These are phyloP conservation scores for Tetramorium bicarinatum DNA, from an alignment of 2,888 invertebrate genomes.

Conservation along the genomic window DNA sequence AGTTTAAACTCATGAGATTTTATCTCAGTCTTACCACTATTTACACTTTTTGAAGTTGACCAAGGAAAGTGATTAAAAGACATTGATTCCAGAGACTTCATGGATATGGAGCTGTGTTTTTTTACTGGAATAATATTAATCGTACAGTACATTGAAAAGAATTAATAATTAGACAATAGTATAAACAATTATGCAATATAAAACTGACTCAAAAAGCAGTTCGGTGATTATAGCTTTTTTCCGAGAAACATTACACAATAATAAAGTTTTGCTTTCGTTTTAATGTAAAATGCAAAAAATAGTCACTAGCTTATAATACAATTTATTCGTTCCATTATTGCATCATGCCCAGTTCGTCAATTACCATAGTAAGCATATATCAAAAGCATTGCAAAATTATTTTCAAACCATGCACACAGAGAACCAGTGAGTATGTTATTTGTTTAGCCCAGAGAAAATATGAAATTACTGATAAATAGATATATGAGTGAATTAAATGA, in stretches of 20 bases:
- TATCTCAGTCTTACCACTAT: conserved; percentile 59
- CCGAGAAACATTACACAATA: background rate
- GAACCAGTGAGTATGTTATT: conserved; percentile 9
- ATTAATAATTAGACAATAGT: background rate
- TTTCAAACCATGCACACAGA: background rate
- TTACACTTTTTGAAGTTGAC: conserved; percentile 67
- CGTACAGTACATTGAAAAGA: background rate
- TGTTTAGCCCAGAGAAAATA: background rate
- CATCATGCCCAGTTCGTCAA: background rate
- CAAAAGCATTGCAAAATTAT: conserved; percentile 6
- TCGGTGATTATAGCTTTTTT: background rate
- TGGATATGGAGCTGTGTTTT: conserved; percentile 78
- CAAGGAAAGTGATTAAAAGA: conserved; percentile 73
- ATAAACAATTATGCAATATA: conserved; percentile 28
- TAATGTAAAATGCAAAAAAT: background rate
- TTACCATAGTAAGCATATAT: background rate
- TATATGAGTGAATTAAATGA: conserved; percentile 14
- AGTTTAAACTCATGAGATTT: conserved; percentile 11
- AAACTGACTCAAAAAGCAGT: background rate
- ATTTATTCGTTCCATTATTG: background rate
- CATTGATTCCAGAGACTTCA: conserved; percentile 78
- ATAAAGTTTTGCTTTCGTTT: conserved; percentile 3
- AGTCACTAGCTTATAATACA: background rate
- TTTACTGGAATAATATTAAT: conserved; percentile 75
- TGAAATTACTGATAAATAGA: conserved; percentile 7